A percentile compares a stretch with the other conserved stretches of the same genome.
phyloP scores from a whole-genome alignment of 2,888 invertebrate species.

The Lasioglossum villosulum region DNA sequence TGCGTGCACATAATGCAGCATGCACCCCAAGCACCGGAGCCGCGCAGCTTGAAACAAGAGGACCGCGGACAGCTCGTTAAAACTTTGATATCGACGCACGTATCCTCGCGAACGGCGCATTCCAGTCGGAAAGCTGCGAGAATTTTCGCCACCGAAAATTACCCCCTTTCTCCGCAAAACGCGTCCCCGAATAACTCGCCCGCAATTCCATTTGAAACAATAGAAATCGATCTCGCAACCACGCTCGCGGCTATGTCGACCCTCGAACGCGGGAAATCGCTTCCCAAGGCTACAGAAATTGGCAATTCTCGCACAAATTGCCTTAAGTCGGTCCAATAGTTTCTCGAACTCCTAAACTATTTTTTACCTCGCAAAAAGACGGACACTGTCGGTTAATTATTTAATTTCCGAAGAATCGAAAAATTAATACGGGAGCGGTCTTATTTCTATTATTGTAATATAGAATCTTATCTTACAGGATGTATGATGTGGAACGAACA shows the following conservation, averaged over 20 bases:
- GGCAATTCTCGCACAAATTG: background rate
- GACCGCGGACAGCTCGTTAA: slow-evolving; percentile 37
- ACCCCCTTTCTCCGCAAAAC: background rate
- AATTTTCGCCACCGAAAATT: background rate
- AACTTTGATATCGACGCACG: slow-evolving; percentile 25
- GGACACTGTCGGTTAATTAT: background rate
- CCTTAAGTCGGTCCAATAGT: background rate
- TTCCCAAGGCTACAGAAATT: background rate
- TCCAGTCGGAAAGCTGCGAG: background rate
- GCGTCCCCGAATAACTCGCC: background rate
- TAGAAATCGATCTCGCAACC: background rate
- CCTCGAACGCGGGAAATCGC: background rate
- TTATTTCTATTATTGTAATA: background rate
- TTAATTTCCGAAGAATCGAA: background rate
- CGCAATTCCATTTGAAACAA: background rate
- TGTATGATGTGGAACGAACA: background rate
- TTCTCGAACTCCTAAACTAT: background rate
- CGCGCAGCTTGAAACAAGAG: background rate
- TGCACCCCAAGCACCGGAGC: background rate
- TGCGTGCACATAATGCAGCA: slow-evolving; percentile 14
- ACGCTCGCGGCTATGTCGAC: background rate
- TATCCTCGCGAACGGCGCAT: background rate
- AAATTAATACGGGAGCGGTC: too few species aligned
- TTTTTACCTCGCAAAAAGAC: background rate
- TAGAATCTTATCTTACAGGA: too few species aligned